Evolutionary conservation across 2,888 invertebrate species (phyloP).

Genomic region (Ochlodes sylvanus): DNA sequence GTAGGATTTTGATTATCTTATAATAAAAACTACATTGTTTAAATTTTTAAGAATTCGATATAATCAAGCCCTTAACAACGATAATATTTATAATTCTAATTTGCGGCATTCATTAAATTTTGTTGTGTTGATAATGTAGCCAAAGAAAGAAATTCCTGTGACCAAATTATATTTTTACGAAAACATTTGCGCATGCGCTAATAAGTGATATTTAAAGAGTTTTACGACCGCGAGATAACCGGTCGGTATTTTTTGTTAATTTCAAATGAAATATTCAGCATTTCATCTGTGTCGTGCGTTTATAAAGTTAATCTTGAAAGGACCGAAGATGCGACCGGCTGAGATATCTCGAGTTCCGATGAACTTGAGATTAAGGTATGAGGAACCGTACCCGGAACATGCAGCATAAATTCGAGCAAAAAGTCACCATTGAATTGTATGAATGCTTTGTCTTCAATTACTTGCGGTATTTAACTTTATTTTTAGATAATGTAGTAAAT

Average conservation of each 20-base stretch:
- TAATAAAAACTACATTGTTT: not conserved
- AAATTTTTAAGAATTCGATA: not conserved
- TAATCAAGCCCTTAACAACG: not conserved
- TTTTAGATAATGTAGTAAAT: too few species aligned
- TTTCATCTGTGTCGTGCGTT: conserved; percentile 29
- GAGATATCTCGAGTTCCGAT: conserved; percentile 37
- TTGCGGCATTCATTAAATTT: not conserved
- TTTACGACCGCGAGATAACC: conserved; percentile 40
- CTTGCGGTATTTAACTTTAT: not conserved
- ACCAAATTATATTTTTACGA: conserved; percentile 39
- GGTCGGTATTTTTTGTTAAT: conserved; percentile 37
- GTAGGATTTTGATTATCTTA: too few species aligned
- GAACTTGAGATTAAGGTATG: conserved; percentile 33
- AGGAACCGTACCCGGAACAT: conserved; percentile 28
- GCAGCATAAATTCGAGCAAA: conserved; percentile 35
- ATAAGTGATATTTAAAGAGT: conserved; percentile 58
- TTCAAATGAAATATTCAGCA: conserved; percentile 34
- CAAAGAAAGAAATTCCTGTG: conserved; percentile 7
- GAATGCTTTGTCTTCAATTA: conserved; percentile 19
- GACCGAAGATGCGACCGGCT: conserved; percentile 29
- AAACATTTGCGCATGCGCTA: conserved; percentile 57
- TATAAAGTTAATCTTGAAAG: conserved; percentile 32
- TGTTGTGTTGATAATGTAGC: not conserved
- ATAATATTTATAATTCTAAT: not conserved
- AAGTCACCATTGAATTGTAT: conserved; percentile 18